These are phyloP conservation scores for Teleogryllus oceanicus DNA, from an alignment of 2,888 invertebrate genomes.

Conservation along the genomic window DNA sequence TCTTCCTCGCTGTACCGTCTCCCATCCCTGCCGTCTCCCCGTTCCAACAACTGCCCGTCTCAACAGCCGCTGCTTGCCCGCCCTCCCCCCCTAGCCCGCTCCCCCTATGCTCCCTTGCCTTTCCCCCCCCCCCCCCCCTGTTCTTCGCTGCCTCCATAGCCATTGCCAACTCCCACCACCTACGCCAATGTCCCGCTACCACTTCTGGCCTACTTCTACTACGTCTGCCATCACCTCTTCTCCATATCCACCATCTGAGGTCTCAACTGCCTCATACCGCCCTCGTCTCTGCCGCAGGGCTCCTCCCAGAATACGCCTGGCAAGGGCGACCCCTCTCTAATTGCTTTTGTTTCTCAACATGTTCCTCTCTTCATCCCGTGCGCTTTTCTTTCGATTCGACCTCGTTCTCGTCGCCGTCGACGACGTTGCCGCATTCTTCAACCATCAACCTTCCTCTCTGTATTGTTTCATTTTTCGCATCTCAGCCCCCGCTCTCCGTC, in stretches of 20 bases:
- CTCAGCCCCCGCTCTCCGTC: neutral
- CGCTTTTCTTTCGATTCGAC: neutral
- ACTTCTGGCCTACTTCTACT: neutral
- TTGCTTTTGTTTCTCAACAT: conserved; percentile 18
- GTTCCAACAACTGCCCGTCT: no score
- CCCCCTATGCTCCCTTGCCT: no score
- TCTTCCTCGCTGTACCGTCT: no score
- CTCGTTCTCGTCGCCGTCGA: neutral
- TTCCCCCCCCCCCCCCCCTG: no score
- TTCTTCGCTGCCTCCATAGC: no score
- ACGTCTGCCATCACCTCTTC: neutral
- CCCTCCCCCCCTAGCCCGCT: no score
- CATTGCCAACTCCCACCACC: neutral
- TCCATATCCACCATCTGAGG: neutral
- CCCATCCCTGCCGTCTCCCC: no score
- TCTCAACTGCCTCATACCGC: neutral
- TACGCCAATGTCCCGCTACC: neutral
- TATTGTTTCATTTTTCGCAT: conserved; percentile 18
- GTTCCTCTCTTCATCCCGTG: neutral
- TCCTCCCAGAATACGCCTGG: neutral
- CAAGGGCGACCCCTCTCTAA: neutral
- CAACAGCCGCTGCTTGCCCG: no score
- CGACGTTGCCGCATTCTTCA: neutral
- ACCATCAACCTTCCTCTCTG: neutral
- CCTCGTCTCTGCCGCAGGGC: neutral